Base-by-base conservation (phyloP, 2,797 vertebrate species). In the Enteromius trimaculatus region DNA sequence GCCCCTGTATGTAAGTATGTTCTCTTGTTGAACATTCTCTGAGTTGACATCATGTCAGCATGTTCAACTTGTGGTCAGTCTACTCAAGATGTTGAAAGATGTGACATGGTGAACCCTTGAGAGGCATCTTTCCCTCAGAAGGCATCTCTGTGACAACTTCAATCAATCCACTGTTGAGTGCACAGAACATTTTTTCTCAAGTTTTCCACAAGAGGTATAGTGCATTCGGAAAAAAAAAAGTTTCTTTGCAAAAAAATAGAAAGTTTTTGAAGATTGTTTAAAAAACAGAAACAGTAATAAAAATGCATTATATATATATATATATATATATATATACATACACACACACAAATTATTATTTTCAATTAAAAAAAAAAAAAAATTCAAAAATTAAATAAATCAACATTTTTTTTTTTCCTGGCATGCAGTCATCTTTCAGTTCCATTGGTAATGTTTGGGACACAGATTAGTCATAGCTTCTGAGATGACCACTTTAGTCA, bases 361-460 rank as follows among this genome's bases (percentile, higher is more conserved):
- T n/a, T n/a, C n/a, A n/a, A n/a, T n/a, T n/a, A n/a, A n/a, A n/a
- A n/a, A n/a, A n/a, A n/a, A n/a, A n/a, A n/a, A n/a, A n/a, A n/a
- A n/a, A n/a, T n/a, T n/a, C n/a, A n/a, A n/a, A n/a, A n/a, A n/a
- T n/a, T n/a, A n/a, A n/a, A n/a, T n/a, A n/a, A n/a, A n/a, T n/a
- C n/a, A n/a, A n/a, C n/a, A n/a, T n/a, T n/a, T n/a, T 10, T 10
- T 2, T 42, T 42, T 8, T 26, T 34, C 64, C 53, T 62, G 70
- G 70, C 19, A 34, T 55, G 23, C 23, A 5, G 53, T 58, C 21
- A n/a, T 47, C 62, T 78, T 29, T 70, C 65, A 60, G 65, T 58
- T 77, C 9, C 81, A 62, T 66, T 55, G 68, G 49, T 78, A 58
- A 68, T 71, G 39, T 69, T 49, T 55, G 37, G 66, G 65, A 49